These are phyloP conservation scores for Corythornis madagascariensis DNA, from an alignment of 2,113 vertebrate species.

Conservation along the genomic window DNA sequence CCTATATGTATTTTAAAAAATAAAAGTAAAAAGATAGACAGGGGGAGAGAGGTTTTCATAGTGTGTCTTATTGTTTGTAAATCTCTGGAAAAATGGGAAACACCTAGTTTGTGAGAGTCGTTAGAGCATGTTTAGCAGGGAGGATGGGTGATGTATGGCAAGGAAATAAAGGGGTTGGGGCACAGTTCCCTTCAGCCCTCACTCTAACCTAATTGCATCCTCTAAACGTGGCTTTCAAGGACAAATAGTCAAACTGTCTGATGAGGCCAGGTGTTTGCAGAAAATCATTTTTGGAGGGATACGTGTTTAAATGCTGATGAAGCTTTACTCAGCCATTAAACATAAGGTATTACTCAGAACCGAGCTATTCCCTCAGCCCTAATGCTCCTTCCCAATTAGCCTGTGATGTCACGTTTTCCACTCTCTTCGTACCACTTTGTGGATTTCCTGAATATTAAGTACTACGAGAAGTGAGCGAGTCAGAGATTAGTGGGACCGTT, in stretches of 20 bases:
- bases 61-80: background rate
- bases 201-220: background rate
- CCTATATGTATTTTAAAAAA: background rate
- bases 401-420: slow-evolving; percentile 72
- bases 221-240: background rate
- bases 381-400: slow-evolving; percentile 40
- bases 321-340: slow-evolving; percentile 21
- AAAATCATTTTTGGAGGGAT: background rate
- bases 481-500: background rate
- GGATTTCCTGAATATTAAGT: slow-evolving; percentile 67
- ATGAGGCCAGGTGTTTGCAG: slow-evolving; percentile 27
- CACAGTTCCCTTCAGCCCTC: background rate
- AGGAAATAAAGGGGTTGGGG: background rate
- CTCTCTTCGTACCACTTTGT: slow-evolving; percentile 40
- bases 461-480: background rate
- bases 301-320: background rate
- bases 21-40: background rate
- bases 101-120: background rate
- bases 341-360: slow-evolving; percentile 14
- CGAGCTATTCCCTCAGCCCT: slow-evolving; percentile 33
- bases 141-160: background rate
- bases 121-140: background rate
- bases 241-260: background rate
- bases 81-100: background rate
- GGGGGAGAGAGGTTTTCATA: background rate